phyloP scores from a whole-genome alignment of 2,888 invertebrate species.

The Aphidoletes aphidimyza region DNA sequence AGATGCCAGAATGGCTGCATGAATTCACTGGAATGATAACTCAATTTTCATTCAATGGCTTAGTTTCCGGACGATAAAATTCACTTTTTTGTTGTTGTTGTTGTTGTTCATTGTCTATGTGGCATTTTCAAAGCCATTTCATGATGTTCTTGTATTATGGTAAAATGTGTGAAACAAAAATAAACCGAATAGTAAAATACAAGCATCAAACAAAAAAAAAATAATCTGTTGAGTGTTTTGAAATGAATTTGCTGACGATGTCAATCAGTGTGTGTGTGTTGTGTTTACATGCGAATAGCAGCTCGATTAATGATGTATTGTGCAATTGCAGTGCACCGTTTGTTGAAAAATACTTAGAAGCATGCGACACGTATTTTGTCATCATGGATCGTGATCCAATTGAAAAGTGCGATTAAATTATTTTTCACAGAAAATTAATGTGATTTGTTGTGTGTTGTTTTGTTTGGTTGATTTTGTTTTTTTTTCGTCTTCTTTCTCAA shows the following conservation, averaged over 20 bases:
- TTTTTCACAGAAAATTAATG: slow-evolving; percentile 51
- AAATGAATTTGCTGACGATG: background rate
- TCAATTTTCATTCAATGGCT: background rate
- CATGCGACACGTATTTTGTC: slow-evolving; percentile 51
- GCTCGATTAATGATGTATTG: slow-evolving; percentile 39
- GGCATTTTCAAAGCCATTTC: background rate
- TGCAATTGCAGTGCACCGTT: background rate
- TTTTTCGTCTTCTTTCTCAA: no score
- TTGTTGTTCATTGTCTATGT: background rate
- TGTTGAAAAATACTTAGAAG: background rate
- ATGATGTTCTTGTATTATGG: no score
- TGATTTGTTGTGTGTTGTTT: no score
- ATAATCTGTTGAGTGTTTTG: no score
- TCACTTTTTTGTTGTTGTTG: slow-evolving; percentile 3
- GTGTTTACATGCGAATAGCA: background rate
- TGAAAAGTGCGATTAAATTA: slow-evolving; percentile 40
- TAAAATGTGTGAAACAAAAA: no score
- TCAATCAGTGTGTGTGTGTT: slow-evolving; percentile 9
- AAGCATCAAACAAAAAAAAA: no score
- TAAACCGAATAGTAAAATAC: background rate
- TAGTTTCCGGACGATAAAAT: background rate
- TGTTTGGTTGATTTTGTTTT: no score
- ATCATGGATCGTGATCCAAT: slow-evolving; percentile 47
- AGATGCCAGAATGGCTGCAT: background rate
- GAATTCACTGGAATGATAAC: slow-evolving; percentile 32